Conservation (phyloP, 2,888 invertebrate genomes). For the Xestia ashworthii region DNA sequence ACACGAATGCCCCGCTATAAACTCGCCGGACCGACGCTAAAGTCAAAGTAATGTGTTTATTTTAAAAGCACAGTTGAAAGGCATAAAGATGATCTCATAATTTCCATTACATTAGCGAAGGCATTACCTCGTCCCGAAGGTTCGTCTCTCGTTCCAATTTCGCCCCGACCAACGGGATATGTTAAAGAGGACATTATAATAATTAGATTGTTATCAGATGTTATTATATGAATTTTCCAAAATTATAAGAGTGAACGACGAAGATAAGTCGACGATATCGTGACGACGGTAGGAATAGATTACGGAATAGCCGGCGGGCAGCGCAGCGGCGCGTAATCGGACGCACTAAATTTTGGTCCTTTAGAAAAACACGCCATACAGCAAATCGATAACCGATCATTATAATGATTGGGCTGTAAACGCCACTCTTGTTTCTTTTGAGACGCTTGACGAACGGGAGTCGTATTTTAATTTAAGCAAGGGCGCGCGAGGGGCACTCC, state of each 20-base stretch:
- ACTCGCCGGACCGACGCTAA: constrained; percentile 67
- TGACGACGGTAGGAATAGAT: constrained; percentile 88
- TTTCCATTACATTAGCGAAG: constrained; percentile 86
- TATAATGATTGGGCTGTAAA: constrained; percentile 89
- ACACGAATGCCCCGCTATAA: constrained; percentile 72
- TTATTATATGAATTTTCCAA: constrained; percentile 90
- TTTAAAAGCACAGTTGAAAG: constrained; percentile 87
- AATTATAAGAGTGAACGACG: constrained; percentile 87
- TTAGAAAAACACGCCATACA: constrained; percentile 87
- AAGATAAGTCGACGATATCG: constrained; percentile 88
- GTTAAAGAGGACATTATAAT: constrained; percentile 90
- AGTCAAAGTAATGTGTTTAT: constrained; percentile 84
- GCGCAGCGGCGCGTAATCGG: constrained; percentile 82
- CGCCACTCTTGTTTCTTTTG: constrained; percentile 84
- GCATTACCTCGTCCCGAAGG: constrained; percentile 85
- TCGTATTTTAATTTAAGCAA: constrained; percentile 80
- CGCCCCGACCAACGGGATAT: constrained; percentile 85
- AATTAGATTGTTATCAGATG: constrained; percentile 90
- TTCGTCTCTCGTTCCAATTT: constrained; percentile 85
- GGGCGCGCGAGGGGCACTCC: constrained; percentile 57
- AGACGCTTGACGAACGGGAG: constrained; percentile 86
- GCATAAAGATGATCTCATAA: constrained; percentile 86
- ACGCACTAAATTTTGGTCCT: constrained; percentile 87
- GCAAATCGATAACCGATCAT: constrained; percentile 90
- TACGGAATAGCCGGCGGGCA: constrained; percentile 83